Evolutionary conservation across 2,888 invertebrate species (phyloP).

Genomic region (Pseudanteris insignis): DNA sequence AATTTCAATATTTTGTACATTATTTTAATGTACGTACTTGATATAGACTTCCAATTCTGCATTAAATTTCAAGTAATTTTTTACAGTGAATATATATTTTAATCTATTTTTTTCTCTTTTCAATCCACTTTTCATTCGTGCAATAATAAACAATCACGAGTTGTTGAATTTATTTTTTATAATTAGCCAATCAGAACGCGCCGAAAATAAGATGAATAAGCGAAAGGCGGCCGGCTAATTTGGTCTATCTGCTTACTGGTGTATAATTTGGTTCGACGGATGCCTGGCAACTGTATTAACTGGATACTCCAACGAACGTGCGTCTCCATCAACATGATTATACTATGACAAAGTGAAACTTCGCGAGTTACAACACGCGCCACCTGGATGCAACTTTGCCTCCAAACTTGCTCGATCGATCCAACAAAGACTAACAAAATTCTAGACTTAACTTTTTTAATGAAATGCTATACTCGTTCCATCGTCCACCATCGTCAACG

Average conservation of each 20-base stretch:
- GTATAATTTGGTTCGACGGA: conserved; percentile 27
- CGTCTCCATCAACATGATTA: conserved; percentile 40
- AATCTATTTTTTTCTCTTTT: too few relatives aligned
- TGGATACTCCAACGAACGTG: conserved; percentile 26
- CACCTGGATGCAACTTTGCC: conserved; percentile 34
- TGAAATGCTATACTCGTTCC: too few relatives aligned
- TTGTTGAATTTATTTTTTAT: too few relatives aligned
- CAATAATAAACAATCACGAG: too few relatives aligned
- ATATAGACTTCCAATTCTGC: too few relatives aligned
- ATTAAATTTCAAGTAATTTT: too few relatives aligned
- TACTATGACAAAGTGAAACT: conserved; percentile 43
- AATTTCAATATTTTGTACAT: too few relatives aligned
- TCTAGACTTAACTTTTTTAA: conserved; percentile 14
- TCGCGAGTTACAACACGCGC: conserved; percentile 39
- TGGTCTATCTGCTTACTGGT: conserved; percentile 24
- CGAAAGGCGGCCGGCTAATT: conserved; percentile 19
- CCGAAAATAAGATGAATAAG: conserved; percentile 12
- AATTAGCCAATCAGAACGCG: too few relatives aligned
- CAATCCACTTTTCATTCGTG: too few relatives aligned
- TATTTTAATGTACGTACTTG: too few relatives aligned
- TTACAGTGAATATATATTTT: too few relatives aligned
- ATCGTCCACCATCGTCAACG: too few relatives aligned
- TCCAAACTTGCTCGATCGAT: conserved; percentile 45
- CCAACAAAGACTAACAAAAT: conserved; percentile 32
- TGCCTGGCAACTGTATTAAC: conserved; percentile 36